These are phyloP conservation scores for Coelinius sp. DNA, from an alignment of 2,888 invertebrate species.

Conservation along the genomic window DNA sequence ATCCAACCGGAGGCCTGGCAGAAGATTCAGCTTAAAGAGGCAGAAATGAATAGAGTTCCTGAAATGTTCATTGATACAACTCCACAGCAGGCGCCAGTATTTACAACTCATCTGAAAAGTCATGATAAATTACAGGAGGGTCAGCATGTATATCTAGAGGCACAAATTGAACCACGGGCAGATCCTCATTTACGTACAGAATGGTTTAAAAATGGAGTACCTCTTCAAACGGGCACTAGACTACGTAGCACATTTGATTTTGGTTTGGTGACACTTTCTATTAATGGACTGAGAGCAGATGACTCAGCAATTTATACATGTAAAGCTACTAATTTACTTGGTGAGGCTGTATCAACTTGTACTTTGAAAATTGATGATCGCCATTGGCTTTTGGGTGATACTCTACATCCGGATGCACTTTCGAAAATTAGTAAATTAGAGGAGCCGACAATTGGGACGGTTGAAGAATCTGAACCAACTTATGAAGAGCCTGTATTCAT, in stretches of 20 bases:
- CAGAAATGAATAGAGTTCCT: constrained; percentile 91
- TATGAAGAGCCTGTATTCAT: constrained; percentile 92
- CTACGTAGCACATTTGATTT: constrained; percentile 96
- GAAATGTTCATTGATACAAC: constrained; percentile 89
- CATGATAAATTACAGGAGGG: constrained; percentile 88
- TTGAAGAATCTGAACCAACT: constrained; percentile 81
- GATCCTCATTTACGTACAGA: constrained; percentile 90
- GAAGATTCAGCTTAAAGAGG: constrained; percentile 92
- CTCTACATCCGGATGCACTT: constrained; percentile 90
- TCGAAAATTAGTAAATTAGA: constrained; percentile 90
- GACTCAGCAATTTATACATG: constrained; percentile 97
- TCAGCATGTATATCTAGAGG: constrained; percentile 88
- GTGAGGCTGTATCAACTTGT: constrained; percentile 94
- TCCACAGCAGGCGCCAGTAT: constrained; percentile 94
- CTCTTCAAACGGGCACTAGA: constrained; percentile 89
- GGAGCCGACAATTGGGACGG: constrained; percentile 79
- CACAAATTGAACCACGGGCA: constrained; percentile 91
- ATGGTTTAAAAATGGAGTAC: constrained; percentile 94
- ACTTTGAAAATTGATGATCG: constrained; percentile 90
- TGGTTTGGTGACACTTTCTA: constrained; percentile 92
- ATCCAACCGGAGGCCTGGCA: constrained; percentile 94
- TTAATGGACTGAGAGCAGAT: constrained; percentile 88
- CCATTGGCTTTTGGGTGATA: constrained; percentile 89
- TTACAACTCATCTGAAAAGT: constrained; percentile 91
- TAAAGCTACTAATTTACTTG: constrained; percentile 92